Evolutionary conservation across 2,888 invertebrate genomes (phyloP).

Genomic region (Hirtodrosophila alboralis): DNA sequence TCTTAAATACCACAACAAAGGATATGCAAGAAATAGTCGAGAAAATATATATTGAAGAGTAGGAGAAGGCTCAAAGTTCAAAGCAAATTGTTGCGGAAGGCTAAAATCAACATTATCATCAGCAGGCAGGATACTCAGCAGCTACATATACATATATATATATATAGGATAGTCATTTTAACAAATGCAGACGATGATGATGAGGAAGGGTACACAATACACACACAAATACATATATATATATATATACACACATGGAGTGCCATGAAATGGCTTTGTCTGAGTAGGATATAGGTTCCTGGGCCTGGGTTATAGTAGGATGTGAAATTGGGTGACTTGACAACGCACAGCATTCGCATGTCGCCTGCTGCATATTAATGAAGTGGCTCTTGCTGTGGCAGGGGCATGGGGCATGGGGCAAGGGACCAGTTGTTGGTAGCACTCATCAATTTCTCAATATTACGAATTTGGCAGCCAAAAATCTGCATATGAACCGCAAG

Average conservation of each 20-base stretch:
- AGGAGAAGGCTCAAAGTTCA: conserved; percentile 55
- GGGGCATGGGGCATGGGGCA: neutral
- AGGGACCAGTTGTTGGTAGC: conserved; percentile 17
- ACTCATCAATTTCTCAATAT: conserved; percentile 76
- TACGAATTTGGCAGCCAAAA: conserved; percentile 49
- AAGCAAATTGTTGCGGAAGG: conserved; percentile 80
- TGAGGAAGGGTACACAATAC: conserved; percentile 30
- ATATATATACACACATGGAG: conserved; percentile 5
- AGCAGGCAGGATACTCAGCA: conserved; percentile 54
- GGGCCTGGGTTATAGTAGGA: conserved; percentile 1
- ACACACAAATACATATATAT: conserved; percentile 15
- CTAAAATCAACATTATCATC: conserved; percentile 79
- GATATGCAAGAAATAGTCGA: conserved; percentile 3
- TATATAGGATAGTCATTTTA: conserved; percentile 62
- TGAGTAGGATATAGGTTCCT: conserved; percentile 18
- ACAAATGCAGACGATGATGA: conserved; percentile 55
- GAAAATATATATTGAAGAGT: neutral
- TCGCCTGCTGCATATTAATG: conserved; percentile 76
- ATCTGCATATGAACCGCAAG: conserved; percentile 67
- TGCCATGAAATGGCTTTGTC: conserved; percentile 35
- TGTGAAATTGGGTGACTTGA: conserved; percentile 38
- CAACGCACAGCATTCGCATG: conserved; percentile 61
- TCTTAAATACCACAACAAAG: conserved; percentile 48
- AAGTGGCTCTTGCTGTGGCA: conserved; percentile 61
- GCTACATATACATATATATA: no score